Percentiles rank a stretch among this genome's conserved stretches.
phyloP scores from a whole-genome alignment of 2,113 vertebrate genomes.

The Halichoerus grypus region DNA sequence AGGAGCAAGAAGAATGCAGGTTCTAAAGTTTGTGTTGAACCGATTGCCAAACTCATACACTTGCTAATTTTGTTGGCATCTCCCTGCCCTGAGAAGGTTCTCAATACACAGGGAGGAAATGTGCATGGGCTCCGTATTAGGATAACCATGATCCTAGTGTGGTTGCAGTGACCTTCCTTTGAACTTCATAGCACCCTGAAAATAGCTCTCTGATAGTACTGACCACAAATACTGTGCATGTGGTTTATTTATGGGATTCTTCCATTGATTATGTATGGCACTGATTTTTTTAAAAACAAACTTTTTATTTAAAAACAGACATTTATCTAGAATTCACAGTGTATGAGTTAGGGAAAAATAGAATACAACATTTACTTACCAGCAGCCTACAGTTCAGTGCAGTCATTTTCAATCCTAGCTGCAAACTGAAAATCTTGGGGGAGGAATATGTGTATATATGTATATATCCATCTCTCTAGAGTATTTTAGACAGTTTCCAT shows the following conservation, averaged over 20 bases:
- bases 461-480: neutral
- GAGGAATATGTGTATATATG: fast-evolving
- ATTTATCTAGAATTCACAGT: neutral
- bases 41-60: neutral
- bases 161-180: neutral
- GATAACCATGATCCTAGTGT: too few species aligned
- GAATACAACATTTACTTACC: neutral
- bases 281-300: neutral
- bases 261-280: neutral
- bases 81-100: neutral
- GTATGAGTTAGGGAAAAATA: neutral
- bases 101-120: neutral
- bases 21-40: neutral
- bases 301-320: neutral
- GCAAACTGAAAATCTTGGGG: neutral
- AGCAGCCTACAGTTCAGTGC: neutral
- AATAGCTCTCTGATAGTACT: neutral
- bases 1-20: neutral
- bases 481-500: neutral
- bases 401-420: neutral
- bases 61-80: neutral
- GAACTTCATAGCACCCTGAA: neutral
- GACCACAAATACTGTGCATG: neutral
- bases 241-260: neutral
- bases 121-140: fast-evolving